These are phyloP conservation scores for Ladona fulva DNA, from an alignment of 1,140 invertebrate species.

Conservation along the genomic window DNA sequence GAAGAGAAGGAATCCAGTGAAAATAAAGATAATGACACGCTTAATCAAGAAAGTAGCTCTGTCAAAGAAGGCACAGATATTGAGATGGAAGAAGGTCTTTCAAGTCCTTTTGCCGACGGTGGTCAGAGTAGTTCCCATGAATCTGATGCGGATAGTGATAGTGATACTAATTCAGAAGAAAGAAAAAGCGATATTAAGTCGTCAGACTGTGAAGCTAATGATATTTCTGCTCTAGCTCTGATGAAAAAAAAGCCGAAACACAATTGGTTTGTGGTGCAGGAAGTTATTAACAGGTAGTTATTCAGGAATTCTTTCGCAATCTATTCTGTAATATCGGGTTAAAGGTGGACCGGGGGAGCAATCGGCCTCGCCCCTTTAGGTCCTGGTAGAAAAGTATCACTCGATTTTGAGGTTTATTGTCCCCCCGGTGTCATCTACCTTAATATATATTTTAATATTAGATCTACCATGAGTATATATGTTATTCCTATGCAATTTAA, in stretches of 20 bases:
- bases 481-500: too few species aligned
- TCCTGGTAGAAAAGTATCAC: too few species aligned
- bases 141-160: constrained; percentile 29
- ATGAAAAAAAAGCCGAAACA: constrained; percentile 53
- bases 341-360: too few species aligned
- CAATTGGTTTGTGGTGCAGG: constrained; percentile 49
- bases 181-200: constrained; percentile 24
- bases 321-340: too few species aligned
- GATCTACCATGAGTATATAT: too few species aligned
- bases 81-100: constrained; percentile 15
- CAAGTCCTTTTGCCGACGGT: background rate
- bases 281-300: constrained; percentile 31
- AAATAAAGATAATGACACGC: constrained; percentile 9
- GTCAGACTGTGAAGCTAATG: constrained; percentile 35
- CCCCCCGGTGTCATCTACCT: too few species aligned
- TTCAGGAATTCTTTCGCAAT: too few species aligned
- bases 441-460: too few species aligned
- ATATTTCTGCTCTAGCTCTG: constrained; percentile 41
- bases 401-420: too few species aligned
- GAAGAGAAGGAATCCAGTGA: constrained; percentile 8
- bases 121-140: constrained; percentile 20
- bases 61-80: constrained; percentile 21
- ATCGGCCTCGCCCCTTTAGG: too few species aligned
- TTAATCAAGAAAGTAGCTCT: constrained; percentile 15
- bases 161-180: constrained; percentile 29